phyloP scores from a whole-genome alignment of 1,140 invertebrate species.

The Phymorhynchus buccinoides region DNA sequence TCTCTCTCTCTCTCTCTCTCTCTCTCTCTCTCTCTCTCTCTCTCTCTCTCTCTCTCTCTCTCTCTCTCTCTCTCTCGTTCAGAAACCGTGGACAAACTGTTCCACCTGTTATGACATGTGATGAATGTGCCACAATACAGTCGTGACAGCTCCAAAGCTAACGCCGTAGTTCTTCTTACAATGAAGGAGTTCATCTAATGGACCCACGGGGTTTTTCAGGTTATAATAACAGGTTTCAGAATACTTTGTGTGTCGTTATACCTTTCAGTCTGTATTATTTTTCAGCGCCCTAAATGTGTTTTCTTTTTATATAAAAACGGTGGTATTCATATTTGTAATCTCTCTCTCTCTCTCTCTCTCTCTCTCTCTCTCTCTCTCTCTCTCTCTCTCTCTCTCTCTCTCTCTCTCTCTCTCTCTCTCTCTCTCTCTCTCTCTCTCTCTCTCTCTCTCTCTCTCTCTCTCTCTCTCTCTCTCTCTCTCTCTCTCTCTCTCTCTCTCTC shows the following conservation, averaged over 20 bases:
- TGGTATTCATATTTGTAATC: neutral
- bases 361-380: neutral
- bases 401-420: slow-evolving; percentile 5
- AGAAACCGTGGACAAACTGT: too few relatives aligned
- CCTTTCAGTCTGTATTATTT: neutral
- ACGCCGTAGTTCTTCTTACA: too few relatives aligned
- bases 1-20: too few relatives aligned
- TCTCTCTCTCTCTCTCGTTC: too few relatives aligned
- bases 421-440: slow-evolving; percentile 22
- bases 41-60: too few relatives aligned
- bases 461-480: slow-evolving; percentile 18
- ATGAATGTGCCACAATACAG: too few relatives aligned
- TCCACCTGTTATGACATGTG: too few relatives aligned
- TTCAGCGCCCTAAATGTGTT: neutral
- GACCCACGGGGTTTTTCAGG: too few relatives aligned
- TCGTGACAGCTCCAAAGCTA: too few relatives aligned
- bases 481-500: slow-evolving; percentile 18
- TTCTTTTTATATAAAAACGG: neutral
- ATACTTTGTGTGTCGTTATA: too few relatives aligned
- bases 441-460: slow-evolving; percentile 18
- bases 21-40: too few relatives aligned
- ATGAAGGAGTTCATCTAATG: too few relatives aligned
- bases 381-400: neutral
- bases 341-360: neutral
- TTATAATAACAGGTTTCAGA: neutral